Base-by-base conservation (phyloP, 2,113 vertebrate species). In the Petaurus breviceps region DNA sequence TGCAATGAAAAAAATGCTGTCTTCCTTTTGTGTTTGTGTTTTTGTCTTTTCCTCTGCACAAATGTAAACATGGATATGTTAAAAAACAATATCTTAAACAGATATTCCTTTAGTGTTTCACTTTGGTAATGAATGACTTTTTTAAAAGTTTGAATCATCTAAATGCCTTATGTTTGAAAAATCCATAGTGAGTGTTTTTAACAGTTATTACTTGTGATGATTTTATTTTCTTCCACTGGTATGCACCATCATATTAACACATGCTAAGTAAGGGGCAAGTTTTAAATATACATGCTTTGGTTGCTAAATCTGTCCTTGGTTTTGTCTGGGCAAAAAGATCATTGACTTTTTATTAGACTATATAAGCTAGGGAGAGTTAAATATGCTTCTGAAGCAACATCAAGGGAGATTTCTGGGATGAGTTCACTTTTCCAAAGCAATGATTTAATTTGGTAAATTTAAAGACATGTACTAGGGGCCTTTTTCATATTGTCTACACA, bases 191-290 rank as follows among this genome's bases (percentile, higher is more conserved):
- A 55, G 61, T 95, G 68, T 96, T 84, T 95, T 97, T 95, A 96
- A 89, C 51, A 84, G 52, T 95, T 51, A 37, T 97, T 94, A 92
- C 91, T 97, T 98, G 91, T 95, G 95, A 97, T 97, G 96, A 97
- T 97, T 97, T 98, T 97, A 97, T 97, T 97, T 96, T 97, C 96
- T 97, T 97, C 94, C 61, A 95, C 77, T 97, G 90, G 96, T 97
- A 97, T 97, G 97, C 4, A 94, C 95, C 95, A 96, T 97, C 37
- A 8, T 98, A 98, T 97, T 97, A 97, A 95, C 98, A 97, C 95
- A 97, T 95, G 97, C 93, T 97, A 97, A 97, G 95, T 92, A 97
- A 94, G 93, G 94, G 96, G 16, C 57, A 95, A 37, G 95, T 97
- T 97, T 98, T 92, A 96, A 98, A 97, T 92, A 97, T 95, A 95